Percentiles rank a stretch among this genome's conserved stretches.
These are phyloP conservation scores for Dicrostonyx torquatus DNA, from an alignment of 2,797 vertebrate species.

Conservation along the genomic window DNA sequence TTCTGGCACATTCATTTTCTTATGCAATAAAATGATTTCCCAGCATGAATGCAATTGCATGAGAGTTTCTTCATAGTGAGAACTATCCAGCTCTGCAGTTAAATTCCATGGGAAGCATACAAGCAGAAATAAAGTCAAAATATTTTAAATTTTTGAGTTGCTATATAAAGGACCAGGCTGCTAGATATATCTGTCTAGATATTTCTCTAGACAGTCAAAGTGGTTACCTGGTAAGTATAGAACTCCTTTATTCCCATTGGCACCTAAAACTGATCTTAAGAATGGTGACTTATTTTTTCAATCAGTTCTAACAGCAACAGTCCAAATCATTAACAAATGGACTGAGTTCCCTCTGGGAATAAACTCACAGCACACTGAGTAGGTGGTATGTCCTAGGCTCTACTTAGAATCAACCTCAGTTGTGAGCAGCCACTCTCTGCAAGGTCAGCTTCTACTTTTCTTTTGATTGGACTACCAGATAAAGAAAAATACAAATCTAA, in stretches of 20 bases:
- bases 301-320: conserved; percentile 14
- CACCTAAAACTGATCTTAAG: conserved; percentile 50
- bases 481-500: conserved; percentile 18
- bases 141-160: conserved; percentile 56
- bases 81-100: conserved; percentile 37
- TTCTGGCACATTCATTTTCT: conserved; percentile 72
- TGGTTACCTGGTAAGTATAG: conserved; percentile 1
- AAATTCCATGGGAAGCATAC: conserved; percentile 58
- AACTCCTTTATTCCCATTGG: conserved; percentile 21
- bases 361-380: conserved; percentile 9
- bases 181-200: conserved; percentile 38
- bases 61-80: conserved; percentile 61
- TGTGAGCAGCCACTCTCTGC: background rate
- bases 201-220: conserved; percentile 45
- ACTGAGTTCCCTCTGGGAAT: conserved; percentile 42
- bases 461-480: conserved; percentile 25
- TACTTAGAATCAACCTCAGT: conserved; percentile 36
- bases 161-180: conserved; percentile 57
- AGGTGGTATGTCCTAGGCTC: background rate
- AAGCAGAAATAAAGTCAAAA: conserved; percentile 68
- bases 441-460: conserved; percentile 4
- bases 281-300: conserved; percentile 8
- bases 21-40: conserved; percentile 74
- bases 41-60: conserved; percentile 68
- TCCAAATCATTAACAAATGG: conserved; percentile 50